phyloP scores from a whole-genome alignment of 1,140 invertebrate genomes.

The Ceratina australensis region DNA sequence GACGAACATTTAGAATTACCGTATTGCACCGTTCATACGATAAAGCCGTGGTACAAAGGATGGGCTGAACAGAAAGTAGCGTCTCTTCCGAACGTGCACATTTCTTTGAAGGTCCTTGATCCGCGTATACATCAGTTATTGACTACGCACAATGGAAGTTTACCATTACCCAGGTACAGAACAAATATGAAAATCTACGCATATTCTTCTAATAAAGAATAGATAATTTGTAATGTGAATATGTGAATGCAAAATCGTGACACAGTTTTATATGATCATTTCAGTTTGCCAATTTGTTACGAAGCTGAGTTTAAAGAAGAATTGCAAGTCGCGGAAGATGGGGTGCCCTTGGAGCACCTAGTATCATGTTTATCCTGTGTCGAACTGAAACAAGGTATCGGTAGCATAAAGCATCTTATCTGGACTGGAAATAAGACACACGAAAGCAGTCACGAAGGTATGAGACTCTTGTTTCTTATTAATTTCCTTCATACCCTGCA shows the following conservation, averaged over 20 bases:
- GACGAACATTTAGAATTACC: constrained; percentile 80
- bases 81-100: constrained; percentile 86
- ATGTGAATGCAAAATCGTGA: too few species aligned
- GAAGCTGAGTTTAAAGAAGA: constrained; percentile 84
- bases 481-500: constrained; percentile 10
- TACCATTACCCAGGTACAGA: constrained; percentile 86
- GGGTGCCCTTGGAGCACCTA: constrained; percentile 92
- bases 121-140: constrained; percentile 84
- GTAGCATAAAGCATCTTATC: constrained; percentile 79
- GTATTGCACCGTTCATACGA: constrained; percentile 83
- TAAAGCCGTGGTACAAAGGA: constrained; percentile 82
- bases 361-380: constrained; percentile 90
- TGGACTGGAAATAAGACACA: constrained; percentile 72
- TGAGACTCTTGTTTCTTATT: constrained; percentile 28
- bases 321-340: constrained; percentile 81
- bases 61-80: constrained; percentile 88
- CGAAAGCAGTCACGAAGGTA: constrained; percentile 75
- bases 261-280: constrained; percentile 30
- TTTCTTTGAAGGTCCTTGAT: constrained; percentile 84
- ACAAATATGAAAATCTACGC: too few species aligned
- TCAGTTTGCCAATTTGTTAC: constrained; percentile 89
- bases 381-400: constrained; percentile 81
- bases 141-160: constrained; percentile 84
- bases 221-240: too few species aligned
- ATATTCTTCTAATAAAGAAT: too few species aligned